Percentiles rank a stretch among this genome's conserved stretches.
Conservation (phyloP, 2,113 vertebrate genomes). For the Indri indri region DNA sequence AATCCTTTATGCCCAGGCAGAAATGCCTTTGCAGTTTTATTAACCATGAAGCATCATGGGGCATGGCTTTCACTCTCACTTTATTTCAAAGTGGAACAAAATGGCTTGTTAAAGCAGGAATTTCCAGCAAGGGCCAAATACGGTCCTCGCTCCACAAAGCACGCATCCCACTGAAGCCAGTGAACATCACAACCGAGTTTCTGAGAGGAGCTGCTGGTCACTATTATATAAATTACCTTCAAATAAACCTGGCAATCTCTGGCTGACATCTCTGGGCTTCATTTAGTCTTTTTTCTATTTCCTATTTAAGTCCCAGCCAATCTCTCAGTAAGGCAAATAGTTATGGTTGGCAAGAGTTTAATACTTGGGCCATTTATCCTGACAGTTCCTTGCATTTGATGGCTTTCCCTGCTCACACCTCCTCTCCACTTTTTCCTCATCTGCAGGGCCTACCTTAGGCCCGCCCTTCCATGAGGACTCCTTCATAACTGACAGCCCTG, state of each 20-base stretch:
- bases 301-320: neutral
- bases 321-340: conserved; percentile 14
- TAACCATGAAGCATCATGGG: conserved; percentile 57
- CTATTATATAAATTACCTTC: conserved; percentile 51
- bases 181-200: neutral
- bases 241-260: neutral
- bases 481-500: neutral
- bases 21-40: conserved; percentile 68
- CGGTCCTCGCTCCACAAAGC: neutral
- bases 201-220: neutral
- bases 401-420: neutral
- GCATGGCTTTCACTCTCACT: conserved; percentile 57
- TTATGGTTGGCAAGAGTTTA: conserved; percentile 2
- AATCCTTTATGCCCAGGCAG: conserved; percentile 56
- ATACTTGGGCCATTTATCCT: neutral
- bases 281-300: conserved; percentile 45
- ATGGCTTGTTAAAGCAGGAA: conserved; percentile 50
- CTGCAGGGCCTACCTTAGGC: neutral
- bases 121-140: conserved; percentile 24
- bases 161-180: neutral
- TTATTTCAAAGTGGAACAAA: conserved; percentile 67
- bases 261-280: neutral
- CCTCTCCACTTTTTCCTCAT: neutral
- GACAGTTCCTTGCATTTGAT: neutral
- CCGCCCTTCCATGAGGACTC: neutral